Percentiles rank a stretch among this genome's conserved stretches.
Evolutionary conservation across 2,888 invertebrate genomes (phyloP).

Genomic region (Trissoscelio sp.): DNA sequence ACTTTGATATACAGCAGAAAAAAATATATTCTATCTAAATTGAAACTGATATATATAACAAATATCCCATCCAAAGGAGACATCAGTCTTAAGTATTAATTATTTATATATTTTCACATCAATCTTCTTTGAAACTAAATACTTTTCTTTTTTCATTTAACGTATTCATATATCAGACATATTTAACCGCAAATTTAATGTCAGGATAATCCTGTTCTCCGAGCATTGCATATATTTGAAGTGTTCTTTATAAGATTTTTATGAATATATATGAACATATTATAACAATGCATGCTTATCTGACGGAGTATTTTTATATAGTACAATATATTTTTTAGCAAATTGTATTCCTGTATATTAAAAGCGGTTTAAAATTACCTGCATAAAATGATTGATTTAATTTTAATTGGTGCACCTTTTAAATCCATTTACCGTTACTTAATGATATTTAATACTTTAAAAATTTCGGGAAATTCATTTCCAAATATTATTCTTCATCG

Average conservation of each 20-base stretch:
- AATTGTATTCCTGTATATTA: background rate
- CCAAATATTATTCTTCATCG: no score
- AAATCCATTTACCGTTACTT: no score
- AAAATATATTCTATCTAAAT: no score
- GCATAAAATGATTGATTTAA: background rate
- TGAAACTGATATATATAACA: no score
- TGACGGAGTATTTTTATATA: background rate
- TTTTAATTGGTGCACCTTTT: background rate
- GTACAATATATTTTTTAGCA: background rate
- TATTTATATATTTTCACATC: no score
- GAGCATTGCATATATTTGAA: conserved; percentile 6
- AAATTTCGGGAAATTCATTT: no score
- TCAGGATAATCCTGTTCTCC: background rate
- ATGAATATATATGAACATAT: background rate
- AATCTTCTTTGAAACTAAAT: background rate
- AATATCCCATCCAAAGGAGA: no score
- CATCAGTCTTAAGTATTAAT: no score
- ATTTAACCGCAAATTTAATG: background rate
- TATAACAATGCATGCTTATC: background rate
- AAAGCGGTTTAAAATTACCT: background rate
- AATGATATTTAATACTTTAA: no score
- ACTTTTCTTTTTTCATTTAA: background rate
- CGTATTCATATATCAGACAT: background rate
- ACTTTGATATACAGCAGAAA: no score
- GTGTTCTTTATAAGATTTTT: conserved; percentile 8